Percentiles rank a stretch among this genome's conserved stretches.
phyloP scores from a whole-genome alignment of 2,797 vertebrate species.

The Galaxias olidus region DNA sequence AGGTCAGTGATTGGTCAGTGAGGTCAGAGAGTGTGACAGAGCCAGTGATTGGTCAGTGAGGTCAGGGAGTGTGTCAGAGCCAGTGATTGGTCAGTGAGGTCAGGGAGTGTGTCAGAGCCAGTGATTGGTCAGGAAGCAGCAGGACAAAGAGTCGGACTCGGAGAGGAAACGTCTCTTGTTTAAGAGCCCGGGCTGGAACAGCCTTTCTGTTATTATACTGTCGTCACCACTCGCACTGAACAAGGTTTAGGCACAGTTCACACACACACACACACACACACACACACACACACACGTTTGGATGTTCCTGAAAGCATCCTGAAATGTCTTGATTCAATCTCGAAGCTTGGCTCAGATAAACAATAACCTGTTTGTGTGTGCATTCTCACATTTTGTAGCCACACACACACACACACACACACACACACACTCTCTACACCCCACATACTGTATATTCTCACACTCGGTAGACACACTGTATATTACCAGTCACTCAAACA shows the following conservation, averaged over 20 bases:
- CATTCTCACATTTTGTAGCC: too few relatives aligned
- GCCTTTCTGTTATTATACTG: conserved; percentile 48
- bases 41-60: too few relatives aligned
- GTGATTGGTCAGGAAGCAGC: conserved; percentile 60
- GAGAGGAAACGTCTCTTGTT: conserved; percentile 72
- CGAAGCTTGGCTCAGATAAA: too few relatives aligned
- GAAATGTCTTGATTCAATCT: too few relatives aligned
- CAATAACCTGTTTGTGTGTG: background rate
- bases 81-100: background rate
- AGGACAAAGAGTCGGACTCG: conserved; percentile 50
- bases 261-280: background rate
- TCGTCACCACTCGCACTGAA: background rate
- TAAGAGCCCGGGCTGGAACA: conserved; percentile 63
- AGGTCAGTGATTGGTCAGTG: too few relatives aligned
- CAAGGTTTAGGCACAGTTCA: background rate
- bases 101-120: conserved; percentile 3
- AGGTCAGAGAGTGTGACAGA: background rate
- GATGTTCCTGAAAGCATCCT: too few relatives aligned
- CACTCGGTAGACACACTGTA: background rate
- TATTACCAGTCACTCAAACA: background rate
- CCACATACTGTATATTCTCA: background rate
- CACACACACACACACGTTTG: background rate
- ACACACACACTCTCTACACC: background rate
- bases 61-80: background rate
- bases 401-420: conserved; percentile 10